Conservation (phyloP, 2,888 invertebrate species). For the Esperia sulphurella region DNA sequence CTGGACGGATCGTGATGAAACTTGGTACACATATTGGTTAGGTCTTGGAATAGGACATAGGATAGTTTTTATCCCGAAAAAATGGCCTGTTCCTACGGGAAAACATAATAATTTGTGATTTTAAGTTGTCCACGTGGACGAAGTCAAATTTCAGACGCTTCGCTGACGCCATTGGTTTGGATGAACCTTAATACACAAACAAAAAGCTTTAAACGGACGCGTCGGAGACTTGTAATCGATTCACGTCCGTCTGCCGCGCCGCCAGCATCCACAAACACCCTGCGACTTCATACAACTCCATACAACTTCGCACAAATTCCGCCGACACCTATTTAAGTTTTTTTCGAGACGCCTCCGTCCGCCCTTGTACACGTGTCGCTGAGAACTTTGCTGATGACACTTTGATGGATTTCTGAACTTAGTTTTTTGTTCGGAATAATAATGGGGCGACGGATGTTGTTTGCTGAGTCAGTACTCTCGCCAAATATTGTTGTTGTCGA, state of each 20-base stretch:
- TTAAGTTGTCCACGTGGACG: too few relatives aligned
- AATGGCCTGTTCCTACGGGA: too few relatives aligned
- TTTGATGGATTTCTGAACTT: slow-evolving; percentile 59
- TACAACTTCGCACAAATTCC: slow-evolving; percentile 33
- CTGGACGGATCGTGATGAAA: too few relatives aligned
- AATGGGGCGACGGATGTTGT: slow-evolving; percentile 15
- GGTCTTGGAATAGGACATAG: too few relatives aligned
- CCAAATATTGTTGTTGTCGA: too few relatives aligned
- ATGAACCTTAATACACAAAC: background rate
- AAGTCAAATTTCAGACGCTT: too few relatives aligned
- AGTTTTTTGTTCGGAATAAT: slow-evolving; percentile 37
- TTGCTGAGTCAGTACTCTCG: too few relatives aligned
- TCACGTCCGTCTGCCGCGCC: background rate
- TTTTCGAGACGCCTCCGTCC: slow-evolving; percentile 9
- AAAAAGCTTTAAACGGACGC: background rate
- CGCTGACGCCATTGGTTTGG: too few relatives aligned
- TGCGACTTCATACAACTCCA: slow-evolving; percentile 25
- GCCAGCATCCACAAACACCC: slow-evolving; percentile 9
- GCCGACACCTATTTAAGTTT: slow-evolving; percentile 42
- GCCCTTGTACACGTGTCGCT: slow-evolving; percentile 42
- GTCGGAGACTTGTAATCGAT: background rate
- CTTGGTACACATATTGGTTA: too few relatives aligned
- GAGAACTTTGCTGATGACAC: slow-evolving; percentile 50
- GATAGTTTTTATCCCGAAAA: too few relatives aligned
- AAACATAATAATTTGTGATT: too few relatives aligned